phyloP scores from a whole-genome alignment of 2,113 vertebrate genomes.

The Melanostigma gelatinosum region DNA sequence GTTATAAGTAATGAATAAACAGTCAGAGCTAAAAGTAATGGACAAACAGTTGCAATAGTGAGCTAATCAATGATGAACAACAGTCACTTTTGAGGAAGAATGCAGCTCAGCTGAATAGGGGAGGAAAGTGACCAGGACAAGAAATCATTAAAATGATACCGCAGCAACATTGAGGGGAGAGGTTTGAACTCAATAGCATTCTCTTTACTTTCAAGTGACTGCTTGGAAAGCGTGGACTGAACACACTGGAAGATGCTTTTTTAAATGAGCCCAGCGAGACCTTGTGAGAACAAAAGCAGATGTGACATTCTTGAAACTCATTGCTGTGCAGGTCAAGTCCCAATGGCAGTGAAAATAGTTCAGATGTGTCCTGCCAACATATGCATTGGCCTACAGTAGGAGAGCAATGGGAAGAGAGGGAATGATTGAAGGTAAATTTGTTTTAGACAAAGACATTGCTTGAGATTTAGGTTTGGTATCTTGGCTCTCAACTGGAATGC shows the following conservation, averaged over 20 bases:
- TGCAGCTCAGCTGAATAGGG: not conserved
- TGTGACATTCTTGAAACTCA: not conserved
- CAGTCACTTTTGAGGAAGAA: not conserved
- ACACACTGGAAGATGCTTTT: not conserved
- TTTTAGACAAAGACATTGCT: not conserved
- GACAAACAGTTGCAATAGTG: not conserved
- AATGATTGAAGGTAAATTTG: not conserved
- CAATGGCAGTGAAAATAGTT: not conserved
- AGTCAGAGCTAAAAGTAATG: not conserved
- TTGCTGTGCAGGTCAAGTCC: not conserved
- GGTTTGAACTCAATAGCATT: not conserved
- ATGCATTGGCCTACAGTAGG: not conserved
- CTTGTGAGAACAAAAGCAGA: conserved; percentile 22
- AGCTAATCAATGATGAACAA: conserved; percentile 4
- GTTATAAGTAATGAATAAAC: not conserved
- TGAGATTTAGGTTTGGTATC: not conserved
- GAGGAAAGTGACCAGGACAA: conserved; percentile 3
- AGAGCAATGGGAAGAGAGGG: not conserved
- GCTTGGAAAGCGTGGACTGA: not conserved
- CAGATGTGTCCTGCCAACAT: conserved; percentile 1
- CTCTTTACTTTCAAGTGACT: not conserved
- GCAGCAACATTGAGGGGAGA: not conserved
- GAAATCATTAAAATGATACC: not conserved
- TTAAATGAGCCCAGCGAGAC: conserved; percentile 14
- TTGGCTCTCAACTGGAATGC: not conserved